Evolutionary conservation across 2,797 vertebrate species (phyloP).

Genomic region (Lepidocolaptes lacrymiger): DNA sequence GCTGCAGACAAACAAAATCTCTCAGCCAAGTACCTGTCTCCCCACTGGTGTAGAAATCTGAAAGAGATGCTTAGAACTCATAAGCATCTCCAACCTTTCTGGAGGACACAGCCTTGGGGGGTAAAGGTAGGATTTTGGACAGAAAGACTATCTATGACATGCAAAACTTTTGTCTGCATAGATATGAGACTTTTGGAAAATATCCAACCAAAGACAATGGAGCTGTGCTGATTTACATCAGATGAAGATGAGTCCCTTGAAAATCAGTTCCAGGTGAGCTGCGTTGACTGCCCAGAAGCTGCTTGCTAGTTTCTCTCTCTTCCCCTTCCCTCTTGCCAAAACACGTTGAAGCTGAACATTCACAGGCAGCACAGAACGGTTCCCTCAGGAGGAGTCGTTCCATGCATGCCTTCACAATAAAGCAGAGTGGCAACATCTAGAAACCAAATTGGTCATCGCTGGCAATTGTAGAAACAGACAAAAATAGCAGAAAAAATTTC

Average conservation of each 20-base stretch:
- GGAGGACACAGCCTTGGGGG: not conserved
- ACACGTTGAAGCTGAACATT: constrained; percentile 5
- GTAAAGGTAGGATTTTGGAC: not conserved
- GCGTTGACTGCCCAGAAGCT: not conserved
- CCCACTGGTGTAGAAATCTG: not conserved
- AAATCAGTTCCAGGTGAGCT: constrained; percentile 44
- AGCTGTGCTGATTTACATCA: not conserved
- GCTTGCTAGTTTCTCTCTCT: not conserved
- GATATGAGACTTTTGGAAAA: not conserved
- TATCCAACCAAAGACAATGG: not conserved
- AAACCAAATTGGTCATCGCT: constrained; percentile 20
- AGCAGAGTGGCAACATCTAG: constrained; percentile 23
- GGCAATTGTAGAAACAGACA: constrained; percentile 22
- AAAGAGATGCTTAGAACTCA: not conserved
- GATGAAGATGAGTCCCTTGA: not conserved
- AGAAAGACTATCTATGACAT: not conserved
- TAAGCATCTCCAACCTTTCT: not conserved
- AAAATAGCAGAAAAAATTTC: constrained; percentile 47
- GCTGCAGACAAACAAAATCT: not conserved
- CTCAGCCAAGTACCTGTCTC: not conserved
- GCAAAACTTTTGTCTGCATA: not conserved
- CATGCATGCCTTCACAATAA: constrained; percentile 42
- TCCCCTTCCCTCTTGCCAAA: not conserved
- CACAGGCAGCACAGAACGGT: not conserved
- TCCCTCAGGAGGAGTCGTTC: constrained; percentile 22